Conservation (phyloP, 2,797 vertebrate species). For the Xenopus petersii region DNA sequence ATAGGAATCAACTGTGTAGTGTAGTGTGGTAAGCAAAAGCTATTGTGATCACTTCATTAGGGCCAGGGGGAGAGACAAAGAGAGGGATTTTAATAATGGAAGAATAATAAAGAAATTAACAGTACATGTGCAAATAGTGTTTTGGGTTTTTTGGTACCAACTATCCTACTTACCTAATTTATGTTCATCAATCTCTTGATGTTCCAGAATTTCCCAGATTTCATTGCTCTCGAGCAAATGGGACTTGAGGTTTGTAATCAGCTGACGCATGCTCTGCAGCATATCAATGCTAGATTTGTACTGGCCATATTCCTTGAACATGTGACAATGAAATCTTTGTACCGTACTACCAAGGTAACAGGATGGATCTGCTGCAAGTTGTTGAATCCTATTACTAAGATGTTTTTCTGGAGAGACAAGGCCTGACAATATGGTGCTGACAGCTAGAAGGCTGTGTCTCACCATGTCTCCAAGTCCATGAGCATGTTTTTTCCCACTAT, state of each 20-base stretch:
- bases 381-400: conserved; percentile 69
- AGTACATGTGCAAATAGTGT: too few species aligned
- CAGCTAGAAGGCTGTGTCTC: conserved; percentile 70
- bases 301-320: conserved; percentile 43
- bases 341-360: conserved; percentile 65
- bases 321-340: conserved; percentile 58
- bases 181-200: conserved; percentile 44
- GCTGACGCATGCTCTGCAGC: conserved; percentile 77
- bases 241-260: conserved; percentile 71
- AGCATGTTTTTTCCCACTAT: conserved; percentile 35
- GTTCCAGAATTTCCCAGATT: conserved; percentile 66
- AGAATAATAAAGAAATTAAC: too few species aligned
- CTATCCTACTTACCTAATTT: conserved; percentile 43
- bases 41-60: too few species aligned
- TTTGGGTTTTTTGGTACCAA: too few species aligned
- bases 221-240: conserved; percentile 68
- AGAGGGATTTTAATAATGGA: too few species aligned
- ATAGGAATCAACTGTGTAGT: too few species aligned
- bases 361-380: conserved; percentile 68
- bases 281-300: conserved; percentile 63
- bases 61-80: too few species aligned
- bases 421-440: conserved; percentile 69
- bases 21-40: too few species aligned
- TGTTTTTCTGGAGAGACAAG: conserved; percentile 66
- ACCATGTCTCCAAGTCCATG: conserved; percentile 49